Base-by-base conservation (phyloP, 2,888 invertebrate species). In the Acanthosepion lycidas region DNA sequence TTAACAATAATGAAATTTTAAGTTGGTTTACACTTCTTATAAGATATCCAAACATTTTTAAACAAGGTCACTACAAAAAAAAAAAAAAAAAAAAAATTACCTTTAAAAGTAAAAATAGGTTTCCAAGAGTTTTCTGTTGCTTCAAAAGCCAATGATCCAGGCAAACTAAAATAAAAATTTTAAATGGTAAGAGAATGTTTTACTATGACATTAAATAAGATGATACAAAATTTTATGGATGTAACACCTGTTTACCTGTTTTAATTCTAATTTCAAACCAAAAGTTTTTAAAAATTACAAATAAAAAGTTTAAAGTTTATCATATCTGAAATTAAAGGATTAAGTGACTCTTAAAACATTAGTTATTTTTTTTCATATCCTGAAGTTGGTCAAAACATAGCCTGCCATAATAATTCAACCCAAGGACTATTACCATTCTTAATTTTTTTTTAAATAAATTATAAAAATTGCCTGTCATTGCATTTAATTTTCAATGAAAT, bases 21-120 rank as follows among this genome's bases (percentile, higher is more conserved):
- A 51, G 51, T 51, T 51, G 9, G 0, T 51, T 51, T 51, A 51
- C 51, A 51, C 15, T 51, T 51, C 51, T 51, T 0, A 51, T 51
- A 15, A 15, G 51, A 51, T 15, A 8, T 51, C 51, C 8, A 51
- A 51, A 51, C 9, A 51, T 92, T 64, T 64, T 64, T 8, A 64
- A 6, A 23, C 12, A 78, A 33, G 55, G 42, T 26, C 53, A 33
- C 91, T 42, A 20, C 12, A 42, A 20, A n/a, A 33, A 23, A 18
- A 18, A 49, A 49, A n/a, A n/a, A n/a, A n/a, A n/a, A 94, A 15
- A 55, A 15, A 94, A 91, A 92, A 91, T 94, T 95, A 97, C 97
- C 97, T 96, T 96, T 96, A 95, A 97, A 97, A 64, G 96, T 96
- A 95, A 96, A 97, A 26, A 97, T 94, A 23, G 97, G 97, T 95